phyloP scores from a whole-genome alignment of 2,797 vertebrate genomes.

The Coregonus sp. region DNA sequence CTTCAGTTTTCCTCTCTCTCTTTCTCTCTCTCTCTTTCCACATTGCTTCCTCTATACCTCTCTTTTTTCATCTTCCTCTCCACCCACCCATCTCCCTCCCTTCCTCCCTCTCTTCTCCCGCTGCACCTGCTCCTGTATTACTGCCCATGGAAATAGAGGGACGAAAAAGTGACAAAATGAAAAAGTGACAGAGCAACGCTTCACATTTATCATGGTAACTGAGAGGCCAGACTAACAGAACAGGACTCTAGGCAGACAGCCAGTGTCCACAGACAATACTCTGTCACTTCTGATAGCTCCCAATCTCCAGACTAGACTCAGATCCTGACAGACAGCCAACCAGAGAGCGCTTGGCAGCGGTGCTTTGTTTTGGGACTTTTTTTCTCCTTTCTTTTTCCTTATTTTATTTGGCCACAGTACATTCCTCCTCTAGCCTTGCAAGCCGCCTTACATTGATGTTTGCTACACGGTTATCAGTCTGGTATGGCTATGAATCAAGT shows the following conservation, averaged over 20 bases:
- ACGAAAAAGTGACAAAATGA: not conserved
- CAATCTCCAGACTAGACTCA: not conserved
- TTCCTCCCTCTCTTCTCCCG: not conserved
- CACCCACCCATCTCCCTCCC: not conserved
- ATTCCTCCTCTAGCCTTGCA: not conserved
- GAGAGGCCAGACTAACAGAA: not conserved
- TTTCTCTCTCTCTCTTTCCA: not conserved
- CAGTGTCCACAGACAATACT: not conserved
- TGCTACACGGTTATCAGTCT: too few species aligned
- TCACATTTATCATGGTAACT: not conserved
- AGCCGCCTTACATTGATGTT: too few species aligned
- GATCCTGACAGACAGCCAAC: conserved; percentile 11
- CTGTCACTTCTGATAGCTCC: conserved; percentile 10
- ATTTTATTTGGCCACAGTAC: conserved; percentile 2
- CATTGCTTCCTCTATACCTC: not conserved
- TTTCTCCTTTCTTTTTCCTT: not conserved
- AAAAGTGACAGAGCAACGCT: not conserved
- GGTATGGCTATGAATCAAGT: too few species aligned
- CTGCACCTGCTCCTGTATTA: conserved; percentile 1
- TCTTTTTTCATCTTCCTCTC: not conserved
- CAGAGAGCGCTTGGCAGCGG: conserved; percentile 8
- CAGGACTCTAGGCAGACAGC: not conserved
- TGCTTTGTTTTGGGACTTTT: not conserved
- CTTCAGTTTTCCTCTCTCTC: not conserved
- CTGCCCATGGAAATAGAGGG: not conserved